A percentile compares a stretch with the other conserved stretches of the same genome.
Evolutionary conservation across 2,797 vertebrate genomes (phyloP).

Genomic region (Esox masquinongy): DNA sequence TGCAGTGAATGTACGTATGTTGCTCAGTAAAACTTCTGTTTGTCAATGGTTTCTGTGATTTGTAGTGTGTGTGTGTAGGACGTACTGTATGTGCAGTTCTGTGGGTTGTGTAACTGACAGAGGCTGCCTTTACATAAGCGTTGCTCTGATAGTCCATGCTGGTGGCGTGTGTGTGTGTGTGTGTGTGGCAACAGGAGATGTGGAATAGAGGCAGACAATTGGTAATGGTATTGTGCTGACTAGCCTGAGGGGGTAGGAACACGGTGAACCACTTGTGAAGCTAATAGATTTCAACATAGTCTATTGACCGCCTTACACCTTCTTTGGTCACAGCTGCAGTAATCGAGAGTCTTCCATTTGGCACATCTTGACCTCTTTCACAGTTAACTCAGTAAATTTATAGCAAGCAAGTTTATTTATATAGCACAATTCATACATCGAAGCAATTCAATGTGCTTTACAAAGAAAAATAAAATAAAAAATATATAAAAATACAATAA

Average conservation of each 20-base stretch:
- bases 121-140: slow-evolving; percentile 65
- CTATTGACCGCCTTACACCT: slow-evolving; percentile 1
- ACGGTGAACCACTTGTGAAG: not conserved
- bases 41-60: not conserved
- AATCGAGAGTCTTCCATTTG: not conserved
- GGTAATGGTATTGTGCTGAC: slow-evolving; percentile 8
- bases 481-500: too few relatives aligned
- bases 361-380: not conserved
- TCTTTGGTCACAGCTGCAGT: not conserved
- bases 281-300: not conserved
- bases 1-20: not conserved
- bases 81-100: slow-evolving; percentile 41
- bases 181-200: not conserved
- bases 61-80: not conserved
- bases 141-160: slow-evolving; percentile 50
- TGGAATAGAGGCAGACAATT: not conserved
- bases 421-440: too few relatives aligned
- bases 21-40: not conserved
- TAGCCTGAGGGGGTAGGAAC: not conserved
- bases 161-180: slow-evolving; percentile 21
- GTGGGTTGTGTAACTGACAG: slow-evolving; percentile 68
- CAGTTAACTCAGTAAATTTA: not conserved
- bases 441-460: too few relatives aligned
- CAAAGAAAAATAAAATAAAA: too few relatives aligned
- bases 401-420: too few relatives aligned